phyloP scores from a whole-genome alignment of 2,797 vertebrate species.

The Pteronotus mesoamericanus region DNA sequence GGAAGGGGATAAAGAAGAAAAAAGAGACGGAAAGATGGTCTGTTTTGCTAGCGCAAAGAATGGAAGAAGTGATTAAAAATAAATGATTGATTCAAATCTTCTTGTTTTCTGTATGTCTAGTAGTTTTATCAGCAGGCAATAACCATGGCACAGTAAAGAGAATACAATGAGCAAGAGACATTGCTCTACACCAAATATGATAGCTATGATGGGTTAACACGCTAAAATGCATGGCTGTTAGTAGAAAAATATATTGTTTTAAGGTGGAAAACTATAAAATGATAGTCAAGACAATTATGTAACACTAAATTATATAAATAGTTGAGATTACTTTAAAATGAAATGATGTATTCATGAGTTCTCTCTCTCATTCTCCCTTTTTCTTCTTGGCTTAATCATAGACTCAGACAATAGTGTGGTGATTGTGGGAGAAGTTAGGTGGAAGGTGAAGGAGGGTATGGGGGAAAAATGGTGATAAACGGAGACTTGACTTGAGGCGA shows the following conservation, averaged over 20 bases:
- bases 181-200: no score
- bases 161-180: background rate
- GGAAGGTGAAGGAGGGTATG: no score
- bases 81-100: background rate
- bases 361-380: no score
- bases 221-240: background rate
- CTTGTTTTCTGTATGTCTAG: background rate
- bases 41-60: background rate
- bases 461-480: no score
- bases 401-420: no score
- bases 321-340: background rate
- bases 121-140: background rate
- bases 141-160: background rate
- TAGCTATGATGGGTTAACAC: background rate
- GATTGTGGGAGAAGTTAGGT: no score
- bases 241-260: background rate
- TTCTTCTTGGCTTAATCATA: no score
- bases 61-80: background rate
- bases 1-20: background rate
- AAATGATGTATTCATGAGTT: background rate
- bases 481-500: no score
- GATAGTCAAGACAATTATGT: background rate
- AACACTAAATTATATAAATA: background rate
- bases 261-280: background rate
- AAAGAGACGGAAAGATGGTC: background rate